A percentile compares a stretch with the other conserved stretches of the same genome.
Evolutionary conservation across 2,113 vertebrate genomes (phyloP).

Genomic region (Petromus typicus): DNA sequence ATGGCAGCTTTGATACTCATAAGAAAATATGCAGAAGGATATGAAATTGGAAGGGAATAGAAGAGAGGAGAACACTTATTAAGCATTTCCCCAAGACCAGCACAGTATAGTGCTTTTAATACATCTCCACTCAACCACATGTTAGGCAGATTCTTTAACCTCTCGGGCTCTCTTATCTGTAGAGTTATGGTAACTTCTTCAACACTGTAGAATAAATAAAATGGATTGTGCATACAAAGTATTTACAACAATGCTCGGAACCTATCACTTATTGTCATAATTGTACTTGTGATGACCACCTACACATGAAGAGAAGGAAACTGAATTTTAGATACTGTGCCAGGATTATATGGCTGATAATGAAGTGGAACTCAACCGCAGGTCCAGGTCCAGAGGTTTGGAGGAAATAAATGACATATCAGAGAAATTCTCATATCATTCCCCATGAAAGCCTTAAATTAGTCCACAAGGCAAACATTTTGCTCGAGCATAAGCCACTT

Average conservation of each 20-base stretch:
- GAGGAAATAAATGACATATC: not conserved
- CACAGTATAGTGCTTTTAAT: not conserved
- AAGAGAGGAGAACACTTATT: not conserved
- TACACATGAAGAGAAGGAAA: not conserved
- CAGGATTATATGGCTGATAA: not conserved
- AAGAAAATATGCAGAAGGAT: not conserved
- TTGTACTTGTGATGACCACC: not conserved
- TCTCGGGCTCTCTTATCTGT: not conserved
- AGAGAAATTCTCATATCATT: not conserved
- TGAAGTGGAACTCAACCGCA: not conserved
- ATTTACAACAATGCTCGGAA: not conserved
- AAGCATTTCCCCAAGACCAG: not conserved
- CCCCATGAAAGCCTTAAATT: not conserved
- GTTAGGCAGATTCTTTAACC: not conserved
- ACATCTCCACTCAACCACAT: not conserved
- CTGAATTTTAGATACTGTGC: not conserved
- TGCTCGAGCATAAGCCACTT: not conserved
- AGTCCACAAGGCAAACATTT: not conserved
- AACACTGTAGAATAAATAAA: not conserved
- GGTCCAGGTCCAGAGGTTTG: not conserved
- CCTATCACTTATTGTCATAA: not conserved
- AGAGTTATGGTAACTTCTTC: not conserved
- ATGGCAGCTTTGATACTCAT: not conserved
- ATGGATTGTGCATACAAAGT: not conserved
- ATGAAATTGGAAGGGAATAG: not conserved